Evolutionary conservation across 2,888 invertebrate species (phyloP), one percentile per base, ranked within the genome.

Genomic region (Notodromas monacha): DNA sequence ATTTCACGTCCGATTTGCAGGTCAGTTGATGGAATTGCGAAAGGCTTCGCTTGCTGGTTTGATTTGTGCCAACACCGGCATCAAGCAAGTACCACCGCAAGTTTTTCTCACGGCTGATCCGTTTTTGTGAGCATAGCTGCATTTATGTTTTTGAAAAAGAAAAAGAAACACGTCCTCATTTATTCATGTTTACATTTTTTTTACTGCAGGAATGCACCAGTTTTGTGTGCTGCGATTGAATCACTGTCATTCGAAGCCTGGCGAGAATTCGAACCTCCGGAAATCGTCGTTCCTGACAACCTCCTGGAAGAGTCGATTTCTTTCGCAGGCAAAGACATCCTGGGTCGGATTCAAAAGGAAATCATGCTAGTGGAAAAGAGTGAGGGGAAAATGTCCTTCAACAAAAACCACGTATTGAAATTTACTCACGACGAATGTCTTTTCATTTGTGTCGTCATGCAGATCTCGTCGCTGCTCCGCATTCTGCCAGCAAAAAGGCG

Each of bases 241-340:
- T 36, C 38, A 3, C 36, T 50, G 6, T 44, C 51, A 35, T 36
- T 51, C 26, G 43, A 44, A 26, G 39, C 43, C 15, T 52, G 51
- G 51, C 44, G 42, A 35, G 50, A 52, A 21, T 6, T n/a, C 21
- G 21, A 21, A n/a, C 8, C 21, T 8, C 21, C 21, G 21, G 21
- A 21, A n/a, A 6, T 21, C 8, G 21, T 21, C 21, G n/a, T 21
- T n/a, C 21, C 21, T 6, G 8, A 6, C 21, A n/a, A n/a, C 8
- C n/a, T 21, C 21, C n/a, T 21, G 21, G 21, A 21, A 6, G 8
- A 8, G 6, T 21, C 21, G 8, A n/a, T 21, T n/a, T 6, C 6
- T 6, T 8, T 6, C 8, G 21, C 21, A n/a, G n/a, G n/a, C 8
- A n/a, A 21, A 21, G 21, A 21, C 21, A 6, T 21, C 21, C 21